These are phyloP conservation scores for Acronicta psi DNA, from an alignment of 2,888 invertebrate genomes.

Conservation along the genomic window DNA sequence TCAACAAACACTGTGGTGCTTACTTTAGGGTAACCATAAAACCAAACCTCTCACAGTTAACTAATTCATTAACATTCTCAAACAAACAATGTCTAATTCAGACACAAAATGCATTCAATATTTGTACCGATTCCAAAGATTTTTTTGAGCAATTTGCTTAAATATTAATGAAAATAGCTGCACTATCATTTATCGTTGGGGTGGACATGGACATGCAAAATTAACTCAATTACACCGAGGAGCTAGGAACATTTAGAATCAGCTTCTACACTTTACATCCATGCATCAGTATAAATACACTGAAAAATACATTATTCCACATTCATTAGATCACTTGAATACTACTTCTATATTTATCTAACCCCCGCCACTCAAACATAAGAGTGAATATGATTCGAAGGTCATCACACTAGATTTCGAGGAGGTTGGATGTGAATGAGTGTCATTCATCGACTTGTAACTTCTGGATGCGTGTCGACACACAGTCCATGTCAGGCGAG, in stretches of 20 bases:
- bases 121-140: slow-evolving; percentile 73
- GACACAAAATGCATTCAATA: slow-evolving; percentile 62
- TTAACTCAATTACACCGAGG: slow-evolving; percentile 69
- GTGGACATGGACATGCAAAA: slow-evolving; percentile 69
- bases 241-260: slow-evolving; percentile 80
- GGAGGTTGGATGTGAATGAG: slow-evolving; percentile 47
- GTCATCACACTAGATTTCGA: slow-evolving; percentile 61
- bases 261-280: slow-evolving; percentile 66
- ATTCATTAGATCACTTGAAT: slow-evolving; percentile 73
- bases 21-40: slow-evolving; percentile 76
- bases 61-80: slow-evolving; percentile 49
- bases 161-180: slow-evolving; percentile 63
- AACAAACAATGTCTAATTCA: slow-evolving; percentile 44
- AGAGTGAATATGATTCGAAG: slow-evolving; percentile 56
- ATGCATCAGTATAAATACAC: slow-evolving; percentile 74
- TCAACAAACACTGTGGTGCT: slow-evolving; percentile 67
- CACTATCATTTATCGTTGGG: slow-evolving; percentile 58
- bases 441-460: slow-evolving; percentile 90
- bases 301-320: slow-evolving; percentile 75
- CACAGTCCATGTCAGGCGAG: slow-evolving; percentile 89
- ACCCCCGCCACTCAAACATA: slow-evolving; percentile 54
- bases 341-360: slow-evolving; percentile 66
- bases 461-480: slow-evolving; percentile 90
- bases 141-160: slow-evolving; percentile 77
- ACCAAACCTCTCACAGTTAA: slow-evolving; percentile 64